Evolutionary conservation across 1,140 invertebrate genomes (phyloP), one percentile per base, ranked within the genome.

Genomic region (Pygmarrhopalites habei): DNA sequence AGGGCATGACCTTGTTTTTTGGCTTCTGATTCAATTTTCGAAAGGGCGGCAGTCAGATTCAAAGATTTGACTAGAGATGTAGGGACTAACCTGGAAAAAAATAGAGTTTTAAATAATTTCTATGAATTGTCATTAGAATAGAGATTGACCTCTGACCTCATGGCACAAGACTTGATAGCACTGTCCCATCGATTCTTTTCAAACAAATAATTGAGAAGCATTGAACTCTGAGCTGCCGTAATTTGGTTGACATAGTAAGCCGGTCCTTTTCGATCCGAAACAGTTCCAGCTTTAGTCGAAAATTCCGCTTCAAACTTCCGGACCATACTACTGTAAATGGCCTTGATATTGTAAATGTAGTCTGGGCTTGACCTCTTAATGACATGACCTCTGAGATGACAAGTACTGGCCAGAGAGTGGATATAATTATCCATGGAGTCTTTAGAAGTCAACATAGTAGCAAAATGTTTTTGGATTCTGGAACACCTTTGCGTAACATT

Each of bases 161-260:
- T 2, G 17, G 53, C 44, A 32, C 66, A 67, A 30, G 28, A 29
- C 7, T 39, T 3, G n/a, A 44, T 19, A 5, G 66, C 66, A 14
- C 52, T 30, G 21, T 41, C 52, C 66, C 66, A 67, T 5, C 66
- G 57, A 12, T 28, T 46, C 39, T 67, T 62, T 44, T 67, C 66
- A 10, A 64, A 21, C 51, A 39, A 52, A 23, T 67, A 67, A 23
- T 62, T 58, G 19, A 67, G 41, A 43, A 64, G 39, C 58, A 67
- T 59, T 1, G 47, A 44, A 51, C 62, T 62, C 53, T 67, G 66
- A 49, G 62, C 55, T 26, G 66, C 41, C 29, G 62, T 46, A 1
- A 67, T 30, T n/a, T 63, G 56, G 52, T 67, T 67, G 12, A 67
- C 62, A 35, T 67, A 67, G 28, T 59, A 60, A 23, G 57, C 58